phyloP scores from a whole-genome alignment of 2,113 vertebrate species.

The Lagenorhynchus albirostris region DNA sequence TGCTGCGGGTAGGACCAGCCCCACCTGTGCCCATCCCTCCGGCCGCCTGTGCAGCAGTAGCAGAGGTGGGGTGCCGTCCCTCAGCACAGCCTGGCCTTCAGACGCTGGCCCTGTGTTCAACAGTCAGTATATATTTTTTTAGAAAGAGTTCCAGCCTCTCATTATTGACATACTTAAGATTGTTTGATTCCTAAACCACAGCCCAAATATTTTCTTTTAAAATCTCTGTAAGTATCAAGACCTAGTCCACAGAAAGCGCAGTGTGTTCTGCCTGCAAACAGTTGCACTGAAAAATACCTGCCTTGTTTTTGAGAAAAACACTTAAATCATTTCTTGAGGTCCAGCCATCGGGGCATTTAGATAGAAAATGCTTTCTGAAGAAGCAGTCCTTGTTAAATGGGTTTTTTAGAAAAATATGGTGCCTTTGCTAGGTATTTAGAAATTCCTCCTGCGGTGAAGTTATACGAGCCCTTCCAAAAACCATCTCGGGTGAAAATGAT shows the following conservation, averaged over 20 bases:
- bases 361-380: constrained; percentile 71
- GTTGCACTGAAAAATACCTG: constrained; percentile 68
- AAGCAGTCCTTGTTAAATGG: constrained; percentile 68
- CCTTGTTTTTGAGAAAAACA: constrained; percentile 78
- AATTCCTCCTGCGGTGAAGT: constrained; percentile 59
- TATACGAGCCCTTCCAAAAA: constrained; percentile 48
- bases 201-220: constrained; percentile 82
- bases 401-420: background rate
- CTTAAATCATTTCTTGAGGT: constrained; percentile 79
- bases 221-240: constrained; percentile 74
- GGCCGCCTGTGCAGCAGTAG: accelerated
- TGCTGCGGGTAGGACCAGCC: accelerated
- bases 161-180: constrained; percentile 85
- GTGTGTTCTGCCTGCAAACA: constrained; percentile 76
- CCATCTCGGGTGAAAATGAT: background rate
- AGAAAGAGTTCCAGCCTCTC: constrained; percentile 64
- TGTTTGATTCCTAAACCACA: constrained; percentile 83
- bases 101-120: background rate
- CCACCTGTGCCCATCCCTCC: accelerated
- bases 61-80: background rate
- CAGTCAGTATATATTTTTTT: background rate
- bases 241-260: constrained; percentile 69
- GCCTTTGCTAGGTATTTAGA: constrained; percentile 55
- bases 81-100: accelerated
- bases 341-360: constrained; percentile 66